Conservation (phyloP, 2,888 invertebrate genomes). For the Epirrhoe alternata region DNA sequence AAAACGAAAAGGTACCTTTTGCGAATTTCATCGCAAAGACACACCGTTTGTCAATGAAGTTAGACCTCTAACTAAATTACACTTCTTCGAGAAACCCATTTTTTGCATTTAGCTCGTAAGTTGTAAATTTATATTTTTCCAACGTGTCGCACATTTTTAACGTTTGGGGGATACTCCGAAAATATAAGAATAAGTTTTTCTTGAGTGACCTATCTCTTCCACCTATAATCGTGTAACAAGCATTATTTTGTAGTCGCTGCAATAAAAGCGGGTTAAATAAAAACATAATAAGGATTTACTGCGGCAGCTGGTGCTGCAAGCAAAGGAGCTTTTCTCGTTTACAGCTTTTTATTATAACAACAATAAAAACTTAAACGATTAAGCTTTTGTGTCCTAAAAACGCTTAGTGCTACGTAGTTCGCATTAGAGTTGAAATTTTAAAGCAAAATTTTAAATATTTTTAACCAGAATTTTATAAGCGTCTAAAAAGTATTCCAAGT, state of each 20-base stretch:
- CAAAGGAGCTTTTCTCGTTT: conserved; percentile 32
- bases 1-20: no score
- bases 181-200: no score
- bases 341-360: conserved; percentile 34
- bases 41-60: no score
- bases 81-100: no score
- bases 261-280: conserved; percentile 39
- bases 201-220: conserved; percentile 9
- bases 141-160: no score
- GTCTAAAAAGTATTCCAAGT: no score
- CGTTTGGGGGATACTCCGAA: no score
- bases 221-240: conserved; percentile 15
- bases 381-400: conserved; percentile 1
- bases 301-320: conserved; percentile 31
- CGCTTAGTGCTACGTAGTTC: not conserved
- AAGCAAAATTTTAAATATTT: not conserved
- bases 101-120: no score
- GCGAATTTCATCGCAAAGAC: no score
- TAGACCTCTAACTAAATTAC: no score
- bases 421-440: not conserved
- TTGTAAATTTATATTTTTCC: no score
- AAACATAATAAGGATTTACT: conserved; percentile 42
- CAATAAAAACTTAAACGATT: conserved; percentile 8
- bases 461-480: no score
- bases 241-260: conserved; percentile 35